Conservation (phyloP, 2,113 vertebrate species). For the Conger conger region DNA sequence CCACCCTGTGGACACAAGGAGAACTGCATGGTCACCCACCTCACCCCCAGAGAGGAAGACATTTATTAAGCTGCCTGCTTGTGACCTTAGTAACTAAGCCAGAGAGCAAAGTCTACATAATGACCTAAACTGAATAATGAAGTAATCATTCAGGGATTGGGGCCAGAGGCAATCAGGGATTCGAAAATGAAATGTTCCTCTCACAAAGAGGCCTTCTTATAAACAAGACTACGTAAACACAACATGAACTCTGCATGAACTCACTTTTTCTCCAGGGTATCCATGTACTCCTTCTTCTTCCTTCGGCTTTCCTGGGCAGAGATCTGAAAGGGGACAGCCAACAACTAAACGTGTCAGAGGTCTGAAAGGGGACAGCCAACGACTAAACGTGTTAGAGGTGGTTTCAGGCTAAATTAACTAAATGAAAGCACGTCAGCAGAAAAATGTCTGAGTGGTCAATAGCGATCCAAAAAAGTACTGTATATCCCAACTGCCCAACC, state of each 20-base stretch:
- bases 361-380: constrained; percentile 65
- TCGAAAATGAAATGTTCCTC: background rate
- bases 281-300: constrained; percentile 99
- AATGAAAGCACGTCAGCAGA: background rate
- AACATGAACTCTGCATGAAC: constrained; percentile 31
- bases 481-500: background rate
- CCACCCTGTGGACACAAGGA: constrained; percentile 79
- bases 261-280: constrained; percentile 96
- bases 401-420: background rate
- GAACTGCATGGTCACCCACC: constrained; percentile 45
- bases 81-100: background rate
- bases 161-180: background rate
- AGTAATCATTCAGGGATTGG: background rate
- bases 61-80: background rate
- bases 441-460: background rate
- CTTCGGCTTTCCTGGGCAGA: constrained; percentile 97
- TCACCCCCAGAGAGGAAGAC: too few relatives aligned
- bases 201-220: background rate
- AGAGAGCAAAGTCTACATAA: background rate
- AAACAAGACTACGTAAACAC: background rate
- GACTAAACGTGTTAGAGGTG: background rate
- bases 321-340: constrained; percentile 71
- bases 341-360: constrained; percentile 76
- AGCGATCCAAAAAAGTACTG: background rate
- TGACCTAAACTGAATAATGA: background rate